A percentile compares a stretch with the other conserved stretches of the same genome.
Evolutionary conservation across 30 jellyfish, hydroid and myxozoan genomes (phyloP).

Genomic region (Phacellophora camtschatica): DNA sequence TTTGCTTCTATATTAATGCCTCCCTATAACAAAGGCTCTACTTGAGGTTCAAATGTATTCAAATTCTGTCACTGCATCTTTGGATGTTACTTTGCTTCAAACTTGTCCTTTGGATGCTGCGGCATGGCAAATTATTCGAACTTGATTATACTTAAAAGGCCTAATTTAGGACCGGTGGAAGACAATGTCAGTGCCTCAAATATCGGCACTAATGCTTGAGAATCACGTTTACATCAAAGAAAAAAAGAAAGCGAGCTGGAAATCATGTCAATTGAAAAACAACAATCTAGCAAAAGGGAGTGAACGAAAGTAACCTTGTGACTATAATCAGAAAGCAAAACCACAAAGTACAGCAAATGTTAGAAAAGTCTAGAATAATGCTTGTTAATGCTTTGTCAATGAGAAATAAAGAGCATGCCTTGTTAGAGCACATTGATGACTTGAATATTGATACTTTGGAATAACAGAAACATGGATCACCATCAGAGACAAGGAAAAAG

Average conservation of each 20-base stretch:
- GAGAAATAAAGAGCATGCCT: not conserved
- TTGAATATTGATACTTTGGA: not conserved
- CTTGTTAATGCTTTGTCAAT: not conserved
- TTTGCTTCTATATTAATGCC: too few relatives aligned
- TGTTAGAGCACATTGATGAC: constrained; percentile 4
- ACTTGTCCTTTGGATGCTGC: not conserved
- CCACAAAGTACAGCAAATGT: not conserved
- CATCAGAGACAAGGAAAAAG: not conserved
- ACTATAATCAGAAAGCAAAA: constrained; percentile 4
- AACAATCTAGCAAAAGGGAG: not conserved
- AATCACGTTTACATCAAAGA: not conserved
- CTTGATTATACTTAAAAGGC: not conserved
- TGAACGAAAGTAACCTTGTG: constrained; percentile 5
- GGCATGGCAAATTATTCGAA: not conserved
- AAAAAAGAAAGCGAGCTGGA: constrained; percentile 1
- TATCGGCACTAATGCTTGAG: not conserved
- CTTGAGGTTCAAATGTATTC: too few relatives aligned
- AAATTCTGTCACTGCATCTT: not conserved
- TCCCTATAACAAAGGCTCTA: too few relatives aligned
- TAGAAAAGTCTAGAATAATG: not conserved
- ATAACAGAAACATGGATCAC: not conserved
- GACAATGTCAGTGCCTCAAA: not conserved
- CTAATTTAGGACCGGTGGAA: not conserved
- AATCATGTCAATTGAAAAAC: not conserved
- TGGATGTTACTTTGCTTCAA: not conserved